Conservation (phyloP, 1,140 invertebrate genomes). For the Calliopsis andreniformis region DNA sequence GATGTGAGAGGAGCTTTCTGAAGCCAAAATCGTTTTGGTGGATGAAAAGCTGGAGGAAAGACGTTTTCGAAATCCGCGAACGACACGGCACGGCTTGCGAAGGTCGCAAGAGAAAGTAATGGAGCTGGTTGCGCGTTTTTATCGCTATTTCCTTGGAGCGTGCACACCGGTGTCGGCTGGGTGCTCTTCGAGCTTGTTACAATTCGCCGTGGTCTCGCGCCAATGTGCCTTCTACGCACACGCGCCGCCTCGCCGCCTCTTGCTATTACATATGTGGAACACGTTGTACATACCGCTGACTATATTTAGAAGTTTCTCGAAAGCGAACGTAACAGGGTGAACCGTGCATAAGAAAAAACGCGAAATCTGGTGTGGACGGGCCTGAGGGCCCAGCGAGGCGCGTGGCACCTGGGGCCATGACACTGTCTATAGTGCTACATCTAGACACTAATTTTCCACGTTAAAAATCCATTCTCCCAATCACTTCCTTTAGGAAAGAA, state of each 20-base stretch:
- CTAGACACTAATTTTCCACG: too few species aligned
- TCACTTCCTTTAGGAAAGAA: too few species aligned
- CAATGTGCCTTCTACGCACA: background rate
- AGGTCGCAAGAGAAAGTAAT: slow-evolving; percentile 53
- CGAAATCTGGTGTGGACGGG: slow-evolving; percentile 23
- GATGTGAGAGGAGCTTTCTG: too few species aligned
- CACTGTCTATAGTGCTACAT: too few species aligned
- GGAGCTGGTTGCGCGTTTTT: slow-evolving; percentile 39
- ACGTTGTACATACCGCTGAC: slow-evolving; percentile 34
- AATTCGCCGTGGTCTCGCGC: slow-evolving; percentile 38
- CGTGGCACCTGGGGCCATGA: too few species aligned
- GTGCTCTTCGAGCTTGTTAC: slow-evolving; percentile 37
- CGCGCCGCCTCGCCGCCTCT: background rate
- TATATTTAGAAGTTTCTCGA: slow-evolving; percentile 56
- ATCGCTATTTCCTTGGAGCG: slow-evolving; percentile 48
- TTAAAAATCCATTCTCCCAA: too few species aligned
- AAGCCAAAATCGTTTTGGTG: too few species aligned
- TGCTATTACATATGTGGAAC: slow-evolving; percentile 58
- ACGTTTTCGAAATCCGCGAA: slow-evolving; percentile 21
- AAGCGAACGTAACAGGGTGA: slow-evolving; percentile 15
- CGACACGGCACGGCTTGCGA: slow-evolving; percentile 12
- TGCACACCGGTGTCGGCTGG: background rate
- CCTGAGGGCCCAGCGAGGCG: too few species aligned
- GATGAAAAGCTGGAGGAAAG: slow-evolving; percentile 31
- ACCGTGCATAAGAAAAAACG: slow-evolving; percentile 21